phyloP scores from a whole-genome alignment of 2,113 vertebrate species.

The Notothenia coriiceps region DNA sequence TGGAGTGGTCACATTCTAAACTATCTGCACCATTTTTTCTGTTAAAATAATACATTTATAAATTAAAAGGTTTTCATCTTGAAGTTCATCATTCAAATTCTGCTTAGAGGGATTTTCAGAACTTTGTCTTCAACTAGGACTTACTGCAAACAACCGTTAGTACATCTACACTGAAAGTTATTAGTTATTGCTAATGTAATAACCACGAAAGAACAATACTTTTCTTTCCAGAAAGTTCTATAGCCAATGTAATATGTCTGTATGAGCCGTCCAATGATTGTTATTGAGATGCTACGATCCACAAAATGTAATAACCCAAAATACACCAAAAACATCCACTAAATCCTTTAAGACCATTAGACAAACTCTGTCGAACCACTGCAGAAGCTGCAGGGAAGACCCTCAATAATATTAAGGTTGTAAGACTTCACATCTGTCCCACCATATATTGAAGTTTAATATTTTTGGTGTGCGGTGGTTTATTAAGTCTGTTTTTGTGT shows the following conservation, averaged over 20 bases:
- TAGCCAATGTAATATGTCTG: neutral
- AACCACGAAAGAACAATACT: neutral
- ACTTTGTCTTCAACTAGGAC: constrained; percentile 18
- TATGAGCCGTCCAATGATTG: neutral
- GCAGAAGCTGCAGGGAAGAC: constrained; percentile 14
- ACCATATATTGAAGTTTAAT: constrained; percentile 54
- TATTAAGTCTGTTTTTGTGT: constrained; percentile 64
- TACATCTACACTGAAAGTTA: neutral
- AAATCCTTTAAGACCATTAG: constrained; percentile 34
- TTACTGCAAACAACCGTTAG: neutral
- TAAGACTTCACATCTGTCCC: constrained; percentile 31
- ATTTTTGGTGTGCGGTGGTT: constrained; percentile 52
- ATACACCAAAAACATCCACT: constrained; percentile 14
- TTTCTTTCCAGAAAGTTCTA: constrained; percentile 1
- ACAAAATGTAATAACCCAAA: constrained; percentile 24
- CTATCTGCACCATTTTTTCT: constrained; percentile 12
- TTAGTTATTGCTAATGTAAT: constrained; percentile 4
- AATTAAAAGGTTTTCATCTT: too few species aligned
- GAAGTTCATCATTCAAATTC: neutral
- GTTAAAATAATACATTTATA: constrained; percentile 10
- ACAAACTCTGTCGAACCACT: constrained; percentile 9
- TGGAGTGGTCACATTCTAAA: constrained; percentile 23
- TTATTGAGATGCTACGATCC: constrained; percentile 8
- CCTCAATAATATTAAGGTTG: constrained; percentile 37
- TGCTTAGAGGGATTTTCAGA: constrained; percentile 21